These are phyloP conservation scores for Tortricodes alternella DNA, from an alignment of 2,888 invertebrate genomes.

Conservation along the genomic window DNA sequence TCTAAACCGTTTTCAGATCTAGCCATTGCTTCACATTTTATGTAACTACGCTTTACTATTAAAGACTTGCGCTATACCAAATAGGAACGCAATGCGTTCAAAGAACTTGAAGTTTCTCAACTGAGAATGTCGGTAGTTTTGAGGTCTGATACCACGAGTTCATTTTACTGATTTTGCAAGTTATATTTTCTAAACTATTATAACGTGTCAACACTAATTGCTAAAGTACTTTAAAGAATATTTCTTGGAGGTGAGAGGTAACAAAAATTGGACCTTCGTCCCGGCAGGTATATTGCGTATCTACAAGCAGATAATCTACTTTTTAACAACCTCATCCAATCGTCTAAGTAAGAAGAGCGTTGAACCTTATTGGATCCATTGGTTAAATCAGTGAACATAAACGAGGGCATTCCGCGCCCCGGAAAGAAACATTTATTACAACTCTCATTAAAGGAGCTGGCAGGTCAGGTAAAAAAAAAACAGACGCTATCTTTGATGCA, in stretches of 20 bases:
- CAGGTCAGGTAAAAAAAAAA: constrained; percentile 26
- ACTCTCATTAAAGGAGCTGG: constrained; percentile 21
- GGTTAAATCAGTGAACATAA: constrained; percentile 6
- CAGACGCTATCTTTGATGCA: constrained; percentile 16
- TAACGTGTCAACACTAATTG: too few relatives aligned
- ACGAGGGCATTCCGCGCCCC: constrained; percentile 17
- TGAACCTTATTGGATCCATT: constrained; percentile 1
- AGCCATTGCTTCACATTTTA: constrained; percentile 8
- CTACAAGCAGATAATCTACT: too few relatives aligned
- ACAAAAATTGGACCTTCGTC: too few relatives aligned
- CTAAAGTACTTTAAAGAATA: too few relatives aligned
- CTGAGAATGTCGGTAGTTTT: background rate
- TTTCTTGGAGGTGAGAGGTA: too few relatives aligned
- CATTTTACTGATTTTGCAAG: background rate
- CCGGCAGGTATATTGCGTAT: too few relatives aligned
- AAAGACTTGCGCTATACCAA: constrained; percentile 2
- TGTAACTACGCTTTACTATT: constrained; percentile 16
- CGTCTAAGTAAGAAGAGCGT: background rate
- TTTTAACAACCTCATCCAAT: background rate
- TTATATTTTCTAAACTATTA: too few relatives aligned
- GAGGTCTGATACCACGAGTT: background rate
- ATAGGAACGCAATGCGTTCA: constrained; percentile 1
- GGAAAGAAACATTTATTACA: constrained; percentile 23
- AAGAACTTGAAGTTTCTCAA: background rate
- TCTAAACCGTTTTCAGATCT: background rate